These are phyloP conservation scores for Syngnathoides biaculeatus DNA, from an alignment of 2,113 vertebrate genomes.

Conservation along the genomic window DNA sequence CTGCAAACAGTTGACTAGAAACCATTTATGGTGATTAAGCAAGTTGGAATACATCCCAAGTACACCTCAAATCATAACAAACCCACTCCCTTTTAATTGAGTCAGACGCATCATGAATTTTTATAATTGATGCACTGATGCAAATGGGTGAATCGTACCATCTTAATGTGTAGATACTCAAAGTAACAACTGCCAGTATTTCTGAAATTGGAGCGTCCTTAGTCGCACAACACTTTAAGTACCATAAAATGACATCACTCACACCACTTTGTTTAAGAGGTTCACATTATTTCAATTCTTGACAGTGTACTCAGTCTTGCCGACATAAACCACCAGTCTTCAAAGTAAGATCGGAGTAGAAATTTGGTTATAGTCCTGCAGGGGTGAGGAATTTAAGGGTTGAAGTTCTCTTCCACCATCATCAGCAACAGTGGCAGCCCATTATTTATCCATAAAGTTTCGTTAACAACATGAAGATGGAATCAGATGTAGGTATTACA, in stretches of 20 bases:
- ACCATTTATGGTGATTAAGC: not conserved
- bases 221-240: conserved; percentile 1
- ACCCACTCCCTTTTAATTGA: conserved; percentile 9
- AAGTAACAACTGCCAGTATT: conserved; percentile 17
- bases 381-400: conserved; percentile 44
- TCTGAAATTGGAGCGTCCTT: conserved; percentile 8
- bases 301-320: conserved; percentile 15
- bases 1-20: not conserved
- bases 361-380: conserved; percentile 36
- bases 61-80: conserved; percentile 2
- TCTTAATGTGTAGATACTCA: conserved; percentile 15
- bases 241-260: conserved; percentile 6
- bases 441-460: conserved; percentile 71
- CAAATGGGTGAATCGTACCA: conserved; percentile 3
- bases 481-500: conserved; percentile 68
- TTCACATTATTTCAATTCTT: conserved; percentile 24
- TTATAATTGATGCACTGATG: conserved; percentile 6
- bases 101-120: conserved; percentile 6
- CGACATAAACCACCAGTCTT: conserved; percentile 36
- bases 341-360: conserved; percentile 40
- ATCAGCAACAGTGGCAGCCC: conserved; percentile 38
- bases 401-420: conserved; percentile 39
- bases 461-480: conserved; percentile 68
- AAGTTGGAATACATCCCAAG: not conserved
- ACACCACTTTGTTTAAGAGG: not conserved